A percentile compares a stretch with the other conserved stretches of the same genome.
phyloP scores from a whole-genome alignment of 2,113 vertebrate genomes.

The Phalacrocorax pelagicus region DNA sequence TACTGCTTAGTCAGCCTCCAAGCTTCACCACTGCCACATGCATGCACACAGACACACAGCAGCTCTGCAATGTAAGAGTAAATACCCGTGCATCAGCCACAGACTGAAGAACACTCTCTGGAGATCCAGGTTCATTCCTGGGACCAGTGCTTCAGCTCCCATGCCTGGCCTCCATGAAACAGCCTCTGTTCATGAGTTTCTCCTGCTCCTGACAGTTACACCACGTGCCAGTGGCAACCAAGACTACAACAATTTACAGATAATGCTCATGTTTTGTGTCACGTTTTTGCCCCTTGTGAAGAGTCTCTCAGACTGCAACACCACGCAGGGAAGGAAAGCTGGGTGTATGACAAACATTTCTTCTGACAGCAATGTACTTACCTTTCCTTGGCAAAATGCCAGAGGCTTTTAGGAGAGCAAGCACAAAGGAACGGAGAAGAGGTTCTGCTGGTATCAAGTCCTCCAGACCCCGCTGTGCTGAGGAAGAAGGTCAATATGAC shows the following conservation, averaged over 20 bases:
- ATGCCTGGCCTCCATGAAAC: not conserved
- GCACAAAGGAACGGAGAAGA: not conserved
- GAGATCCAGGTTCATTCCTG: not conserved
- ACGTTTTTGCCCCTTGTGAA: not conserved
- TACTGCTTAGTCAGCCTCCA: not conserved
- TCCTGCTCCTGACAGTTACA: not conserved
- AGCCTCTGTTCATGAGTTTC: not conserved
- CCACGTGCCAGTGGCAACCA: not conserved
- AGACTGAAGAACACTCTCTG: not conserved
- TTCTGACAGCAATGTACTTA: rapidly evolving
- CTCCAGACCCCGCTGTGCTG: not conserved
- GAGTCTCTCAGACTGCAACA: not conserved
- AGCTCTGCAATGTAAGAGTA: not conserved
- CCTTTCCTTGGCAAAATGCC: not conserved
- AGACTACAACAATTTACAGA: not conserved
- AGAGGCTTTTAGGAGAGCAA: not conserved
- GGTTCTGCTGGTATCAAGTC: not conserved
- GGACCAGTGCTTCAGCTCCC: not conserved
- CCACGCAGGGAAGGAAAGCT: not conserved
- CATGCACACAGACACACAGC: not conserved
- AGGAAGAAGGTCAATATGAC: not conserved
- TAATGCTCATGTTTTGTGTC: not conserved
- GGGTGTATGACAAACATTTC: not conserved
- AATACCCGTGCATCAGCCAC: not conserved
- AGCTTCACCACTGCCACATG: not conserved